Conservation (phyloP, 2,888 invertebrate genomes). For the Endomychus coccineus region DNA sequence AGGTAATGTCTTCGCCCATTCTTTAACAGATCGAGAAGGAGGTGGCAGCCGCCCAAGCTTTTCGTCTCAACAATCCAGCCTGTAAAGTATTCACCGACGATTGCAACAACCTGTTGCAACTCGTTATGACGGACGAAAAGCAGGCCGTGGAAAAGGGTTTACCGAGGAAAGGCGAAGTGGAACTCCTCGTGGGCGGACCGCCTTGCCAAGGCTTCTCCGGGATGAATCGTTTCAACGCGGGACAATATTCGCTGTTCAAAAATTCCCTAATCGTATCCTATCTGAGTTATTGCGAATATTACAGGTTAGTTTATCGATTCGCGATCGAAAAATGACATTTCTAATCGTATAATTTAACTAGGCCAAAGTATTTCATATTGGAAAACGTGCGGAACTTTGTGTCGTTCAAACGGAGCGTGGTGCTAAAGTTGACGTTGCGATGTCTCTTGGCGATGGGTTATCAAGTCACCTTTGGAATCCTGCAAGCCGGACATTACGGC, state of each 20-base stretch:
- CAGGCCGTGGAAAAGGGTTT: conserved; percentile 37
- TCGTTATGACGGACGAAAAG: conserved; percentile 55
- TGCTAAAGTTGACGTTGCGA: conserved; percentile 68
- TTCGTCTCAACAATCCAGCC: conserved; percentile 64
- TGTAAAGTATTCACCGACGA: conserved; percentile 75
- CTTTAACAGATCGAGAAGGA: conserved; percentile 58
- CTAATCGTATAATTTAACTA: conserved; percentile 17
- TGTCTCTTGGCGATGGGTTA: conserved; percentile 78
- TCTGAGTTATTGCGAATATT: conserved; percentile 79
- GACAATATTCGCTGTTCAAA: conserved; percentile 79
- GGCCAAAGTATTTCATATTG: conserved; percentile 70
- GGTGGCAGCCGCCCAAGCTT: conserved; percentile 71
- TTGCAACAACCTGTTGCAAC: conserved; percentile 63
- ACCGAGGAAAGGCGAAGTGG: conserved; percentile 73
- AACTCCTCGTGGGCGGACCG: conserved; percentile 77
- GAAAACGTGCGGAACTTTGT: conserved; percentile 85
- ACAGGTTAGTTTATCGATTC: conserved; percentile 43
- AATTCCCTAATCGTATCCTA: conserved; percentile 77
- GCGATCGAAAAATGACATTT: neutral
- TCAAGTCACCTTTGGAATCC: conserved; percentile 77
- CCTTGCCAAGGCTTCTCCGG: conserved; percentile 87
- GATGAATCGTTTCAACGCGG: conserved; percentile 80
- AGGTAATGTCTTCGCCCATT: too few species aligned
- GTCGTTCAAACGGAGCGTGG: conserved; percentile 72
- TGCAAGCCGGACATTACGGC: conserved; percentile 82